These are phyloP conservation scores for Stigmatopora argus DNA, from an alignment of 2,113 vertebrate species.

Conservation along the genomic window DNA sequence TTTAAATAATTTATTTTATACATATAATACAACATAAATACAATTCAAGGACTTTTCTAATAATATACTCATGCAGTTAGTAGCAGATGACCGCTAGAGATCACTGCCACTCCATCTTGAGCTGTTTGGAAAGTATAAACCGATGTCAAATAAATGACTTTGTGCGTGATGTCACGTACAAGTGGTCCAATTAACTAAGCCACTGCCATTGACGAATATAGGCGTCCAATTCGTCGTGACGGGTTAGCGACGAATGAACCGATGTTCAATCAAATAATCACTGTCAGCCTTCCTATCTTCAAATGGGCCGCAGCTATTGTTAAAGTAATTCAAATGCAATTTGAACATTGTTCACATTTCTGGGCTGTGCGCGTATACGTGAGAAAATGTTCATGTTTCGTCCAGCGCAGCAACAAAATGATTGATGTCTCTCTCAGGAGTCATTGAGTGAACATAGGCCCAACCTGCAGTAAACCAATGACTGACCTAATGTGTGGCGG, in stretches of 20 bases:
- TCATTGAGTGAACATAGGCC: conserved; percentile 2
- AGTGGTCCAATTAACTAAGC: too few relatives aligned
- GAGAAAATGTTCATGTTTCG: background rate
- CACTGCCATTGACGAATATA: too few relatives aligned
- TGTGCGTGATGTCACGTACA: too few relatives aligned
- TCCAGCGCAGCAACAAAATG: background rate
- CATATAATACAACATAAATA: background rate
- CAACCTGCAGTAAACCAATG: conserved; percentile 11
- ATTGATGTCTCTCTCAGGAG: background rate
- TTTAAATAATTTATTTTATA: background rate
- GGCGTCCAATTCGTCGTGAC: too few relatives aligned
- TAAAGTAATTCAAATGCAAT: too few relatives aligned
- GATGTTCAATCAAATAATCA: background rate
- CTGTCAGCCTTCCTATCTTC: too few relatives aligned
- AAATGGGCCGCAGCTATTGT: too few relatives aligned
- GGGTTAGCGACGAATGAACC: too few relatives aligned
- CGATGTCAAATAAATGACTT: too few relatives aligned
- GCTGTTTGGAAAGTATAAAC: background rate
- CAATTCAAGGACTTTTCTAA: background rate
- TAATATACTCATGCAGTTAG: background rate
- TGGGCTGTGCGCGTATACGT: background rate
- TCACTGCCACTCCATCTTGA: conserved; percentile 14
- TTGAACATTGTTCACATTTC: background rate
- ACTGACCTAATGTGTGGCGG: conserved; percentile 24
- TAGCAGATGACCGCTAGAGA: conserved; percentile 32